Evolutionary conservation across 2,113 vertebrate genomes (phyloP), one percentile per base, ranked within the genome.

Genomic region (Esox niger): DNA sequence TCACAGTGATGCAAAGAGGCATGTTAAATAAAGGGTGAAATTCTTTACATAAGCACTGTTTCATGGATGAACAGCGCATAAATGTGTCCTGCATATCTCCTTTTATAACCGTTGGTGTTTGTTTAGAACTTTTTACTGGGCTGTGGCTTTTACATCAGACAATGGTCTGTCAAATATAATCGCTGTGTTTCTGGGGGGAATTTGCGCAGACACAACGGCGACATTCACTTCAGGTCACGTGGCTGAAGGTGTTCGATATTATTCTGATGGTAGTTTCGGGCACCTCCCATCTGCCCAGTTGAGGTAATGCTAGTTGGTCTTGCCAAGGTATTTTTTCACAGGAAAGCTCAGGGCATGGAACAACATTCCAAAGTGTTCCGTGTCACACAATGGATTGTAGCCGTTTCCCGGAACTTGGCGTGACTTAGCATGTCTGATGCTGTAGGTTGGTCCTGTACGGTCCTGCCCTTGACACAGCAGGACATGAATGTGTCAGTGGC

Each of bases 11-110:
- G 75, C 73, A 83, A 86, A 81, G 79, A 76, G 83, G 82, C 90
- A 83, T 81, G 88, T 90, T 88, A 88, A 91, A 91, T 89, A 90
- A 89, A 90, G 88, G 91, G 91, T 90, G 89, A 91, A 89, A 91
- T 92, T 87, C 80, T 77, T 85, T 80, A 86, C 87, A 89, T 90
- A 75, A 86, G 85, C 70, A 72, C 73, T 58, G 79, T 83, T 86
- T 84, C 87, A 85, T 75, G 88, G 85, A 75, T 88, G 85, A 80
- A 62, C 63, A 68, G 78, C 49, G 20, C 76, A 75, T 49, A 78
- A 83, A 88, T 86, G 75, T 73, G 78, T 78, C 82, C 79, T 78
- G 75, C 80, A 85, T 81, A 77, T 87, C 87, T 87, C 79, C 64
- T 72, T 89, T 84, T 72, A 81, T 64, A 70, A 65, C 73, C 71